Base-by-base conservation (phyloP, 2,888 invertebrate species). In the Latrodectus elegans region DNA sequence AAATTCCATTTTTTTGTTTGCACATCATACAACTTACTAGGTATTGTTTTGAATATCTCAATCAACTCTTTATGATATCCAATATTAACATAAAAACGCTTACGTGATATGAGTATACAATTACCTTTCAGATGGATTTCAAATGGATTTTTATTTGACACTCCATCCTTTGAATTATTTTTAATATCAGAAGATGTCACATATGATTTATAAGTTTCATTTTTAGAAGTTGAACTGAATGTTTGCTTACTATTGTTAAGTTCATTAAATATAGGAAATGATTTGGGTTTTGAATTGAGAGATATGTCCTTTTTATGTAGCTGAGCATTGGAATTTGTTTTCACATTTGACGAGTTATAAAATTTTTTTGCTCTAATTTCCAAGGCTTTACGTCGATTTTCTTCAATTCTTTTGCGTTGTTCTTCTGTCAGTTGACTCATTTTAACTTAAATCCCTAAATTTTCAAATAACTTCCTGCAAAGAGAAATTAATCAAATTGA, bases 351-450 rank as follows among this genome's bases (percentile, higher is more conserved):
- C n/a, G 12, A 12, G n/a, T 11, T 26, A 49, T 12, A 55, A 67
- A 73, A 52, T 12, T 26, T 76, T 52, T 73, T 68, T 53, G 86
- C 83, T 89, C 92, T 90, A 85, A 91, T 91, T 55, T 92, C 92
- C n/a, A 93, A 77, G 14, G 93, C 93, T 89, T 91, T 92, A 60
- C 88, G 90, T 15, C 92, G 91, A 90, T 93, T 93, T 90, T 92
- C 93, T 90, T 93, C 93, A 71, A 93, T 93, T 77, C 92, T 90
- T 71, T 90, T 89, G 73, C 90, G 91, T 90, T 93, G 93, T 89
- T 93, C 93, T 55, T 91, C 92, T n/a, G 92, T 92, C 51, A 91
- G 83, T 55, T 70, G 53, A 78, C 65, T 85, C 88, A 88, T 88
- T 70, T 49, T 82, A 4, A 53, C 12, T 10, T 6, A 11, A 15